Base-by-base conservation (phyloP, 2,888 invertebrate genomes). In the Lypha dubia region DNA sequence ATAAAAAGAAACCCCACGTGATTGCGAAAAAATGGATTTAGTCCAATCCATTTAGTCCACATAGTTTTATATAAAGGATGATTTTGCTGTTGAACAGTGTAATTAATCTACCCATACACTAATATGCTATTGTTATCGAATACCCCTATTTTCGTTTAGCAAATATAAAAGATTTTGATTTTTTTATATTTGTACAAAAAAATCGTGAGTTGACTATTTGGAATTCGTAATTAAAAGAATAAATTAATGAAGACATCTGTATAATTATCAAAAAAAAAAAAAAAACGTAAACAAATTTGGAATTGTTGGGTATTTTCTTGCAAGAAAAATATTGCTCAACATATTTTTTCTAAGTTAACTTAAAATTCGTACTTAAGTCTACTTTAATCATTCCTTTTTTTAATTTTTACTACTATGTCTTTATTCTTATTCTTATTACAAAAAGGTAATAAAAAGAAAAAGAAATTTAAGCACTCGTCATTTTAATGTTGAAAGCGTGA, bases 151-250 rank as follows among this genome's bases (percentile, higher is more conserved):
- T 46, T 8, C 20, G 35, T 24, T 28, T 32, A 35, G 9, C 22
- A 46, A 58, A 76, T 13, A 46, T 58, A 58, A 11, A 22, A 62
- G n/a, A 9, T n/a, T 70, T 46, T 41, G 17, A 7, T 4, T 74
- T 20, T 46, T 58, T 5, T 38, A 11, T 44, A 0, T 1, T n/a
- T 70, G 5, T 41, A 0, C 58, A 15, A 32, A 44, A 79, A 70
- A 81, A 74, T 81, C 84, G 84, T 84, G 84, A 79, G 68, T 60
- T 81, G 77, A 58, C 77, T 81, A 84, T 84, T 84, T 84, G 56
- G 24, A 22, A 74, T 38, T 67, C 20, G 58, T 44, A 63, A 32
- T 41, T 24, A 58, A 56, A 76, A 38, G 15, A 46, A 51, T 28
- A 71, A 63, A 70, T 62, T 9, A 68, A 63, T 70, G 49, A 56